These are phyloP conservation scores for Chromis chromis DNA, from an alignment of 2,797 vertebrate species.

Conservation along the genomic window DNA sequence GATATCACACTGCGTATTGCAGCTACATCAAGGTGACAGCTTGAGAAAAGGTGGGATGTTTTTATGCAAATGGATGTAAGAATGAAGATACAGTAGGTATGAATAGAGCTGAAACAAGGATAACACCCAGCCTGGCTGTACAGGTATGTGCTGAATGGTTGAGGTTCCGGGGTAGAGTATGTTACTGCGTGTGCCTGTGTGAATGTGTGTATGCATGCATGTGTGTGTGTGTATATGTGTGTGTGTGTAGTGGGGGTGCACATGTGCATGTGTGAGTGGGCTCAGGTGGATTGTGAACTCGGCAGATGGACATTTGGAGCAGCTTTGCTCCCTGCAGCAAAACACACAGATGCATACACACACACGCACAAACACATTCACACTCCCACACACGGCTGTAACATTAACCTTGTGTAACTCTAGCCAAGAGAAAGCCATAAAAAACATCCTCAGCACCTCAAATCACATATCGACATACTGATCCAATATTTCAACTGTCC, in stretches of 20 bases:
- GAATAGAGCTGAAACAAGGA: conserved; percentile 31
- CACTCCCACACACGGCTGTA: conserved; percentile 68
- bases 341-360: conserved; percentile 42
- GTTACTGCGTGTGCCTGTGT: conserved; percentile 14
- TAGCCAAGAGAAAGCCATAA: conserved; percentile 57
- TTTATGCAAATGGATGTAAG: conserved; percentile 67
- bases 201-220: conserved; percentile 25
- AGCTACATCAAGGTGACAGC: conserved; percentile 76
- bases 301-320: conserved; percentile 85
- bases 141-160: conserved; percentile 33
- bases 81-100: conserved; percentile 35
- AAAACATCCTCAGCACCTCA: conserved; percentile 65
- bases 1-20: conserved; percentile 71
- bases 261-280: conserved; percentile 67
- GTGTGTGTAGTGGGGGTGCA: conserved; percentile 16
- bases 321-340: conserved; percentile 82
- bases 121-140: conserved; percentile 15
- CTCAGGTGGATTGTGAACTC: conserved; percentile 82
- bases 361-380: conserved; percentile 33
- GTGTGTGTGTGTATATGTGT: not conserved
- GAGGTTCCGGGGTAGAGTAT: conserved; percentile 14
- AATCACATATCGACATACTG: conserved; percentile 63
- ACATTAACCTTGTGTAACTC: conserved; percentile 78
- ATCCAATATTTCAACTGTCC: conserved; percentile 69
- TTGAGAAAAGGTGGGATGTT: conserved; percentile 72